Conservation (phyloP, 2,113 vertebrate species). For the Furnarius figulus region DNA sequence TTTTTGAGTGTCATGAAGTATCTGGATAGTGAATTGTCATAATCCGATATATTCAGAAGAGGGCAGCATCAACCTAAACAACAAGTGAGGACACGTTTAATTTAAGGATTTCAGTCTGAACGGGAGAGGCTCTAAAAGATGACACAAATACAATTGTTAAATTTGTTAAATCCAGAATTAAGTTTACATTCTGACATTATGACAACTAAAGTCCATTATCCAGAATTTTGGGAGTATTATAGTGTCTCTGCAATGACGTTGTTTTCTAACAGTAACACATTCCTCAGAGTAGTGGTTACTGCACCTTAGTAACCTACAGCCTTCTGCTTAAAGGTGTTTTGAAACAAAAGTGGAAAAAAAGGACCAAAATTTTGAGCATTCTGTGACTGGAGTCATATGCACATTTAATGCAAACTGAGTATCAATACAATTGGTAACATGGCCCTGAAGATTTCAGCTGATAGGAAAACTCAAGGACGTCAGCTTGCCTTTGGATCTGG, state of each 20-base stretch:
- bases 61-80: constrained; percentile 78
- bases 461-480: neutral
- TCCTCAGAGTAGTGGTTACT: neutral
- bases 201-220: constrained; percentile 21
- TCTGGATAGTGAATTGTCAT: constrained; percentile 2
- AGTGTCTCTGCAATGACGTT: neutral
- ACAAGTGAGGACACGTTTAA: neutral
- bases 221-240: neutral
- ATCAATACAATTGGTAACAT: neutral
- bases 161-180: constrained; percentile 35
- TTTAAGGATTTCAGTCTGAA: neutral
- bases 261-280: neutral
- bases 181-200: constrained; percentile 14
- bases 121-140: neutral
- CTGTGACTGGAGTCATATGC: neutral
- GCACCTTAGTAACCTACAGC: neutral
- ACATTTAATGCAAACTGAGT: neutral
- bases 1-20: neutral
- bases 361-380: neutral
- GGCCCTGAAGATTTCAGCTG: neutral
- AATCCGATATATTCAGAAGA: constrained; percentile 64
- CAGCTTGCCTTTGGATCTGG: neutral
- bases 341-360: neutral
- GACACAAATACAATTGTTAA: constrained; percentile 1
- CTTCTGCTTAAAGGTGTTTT: neutral